Evolutionary conservation across 2,888 invertebrate species (phyloP), one percentile per base, ranked within the genome.

Genomic region (Automeris io): DNA sequence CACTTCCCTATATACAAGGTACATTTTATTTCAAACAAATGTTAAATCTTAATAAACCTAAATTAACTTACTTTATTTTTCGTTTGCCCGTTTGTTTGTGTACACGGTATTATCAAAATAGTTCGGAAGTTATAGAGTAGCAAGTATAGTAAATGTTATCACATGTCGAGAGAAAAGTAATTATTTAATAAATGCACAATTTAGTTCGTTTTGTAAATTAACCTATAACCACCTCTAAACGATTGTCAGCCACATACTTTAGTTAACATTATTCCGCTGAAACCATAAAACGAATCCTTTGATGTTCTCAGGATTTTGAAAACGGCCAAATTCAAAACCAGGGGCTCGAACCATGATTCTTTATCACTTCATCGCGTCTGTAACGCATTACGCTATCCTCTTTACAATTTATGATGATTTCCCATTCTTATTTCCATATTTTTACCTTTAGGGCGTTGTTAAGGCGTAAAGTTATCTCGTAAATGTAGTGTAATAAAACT

Each of bases 201-300:
- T n/a, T n/a, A n/a, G n/a, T n/a, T n/a, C n/a, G n/a, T n/a, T n/a
- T n/a, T n/a, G n/a, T n/a, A 45, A 51, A 39, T 37, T 46, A 46
- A 43, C 38, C 35, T 31, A 31, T 48, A 41, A 32, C 23, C 32
- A 12, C 39, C 16, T 34, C 19, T 46, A 40, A 33, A 32, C 33
- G 45, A 47, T 41, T 47, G 40, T 31, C 41, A 49, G 42, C 42
- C 42, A 48, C 43, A 52, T 51, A 59, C 58, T 66, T 70, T 70
- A 70, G 49, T 45, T 39, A 45, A 66, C 69, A 80, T 82, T 82
- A 82, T 80, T 59, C 80, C 49, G 58, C 47, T 47, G 43, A 54
- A 51, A 72, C 72, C 61, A 81, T 83, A 79, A 83, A 81, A 71
- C 47, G 52, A 50, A 81, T 78, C 79, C 76, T 55, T 61, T 67